Evolutionary conservation across 2,888 invertebrate species (phyloP), one percentile per base, ranked within the genome.

Genomic region (Alsophila aescularia): DNA sequence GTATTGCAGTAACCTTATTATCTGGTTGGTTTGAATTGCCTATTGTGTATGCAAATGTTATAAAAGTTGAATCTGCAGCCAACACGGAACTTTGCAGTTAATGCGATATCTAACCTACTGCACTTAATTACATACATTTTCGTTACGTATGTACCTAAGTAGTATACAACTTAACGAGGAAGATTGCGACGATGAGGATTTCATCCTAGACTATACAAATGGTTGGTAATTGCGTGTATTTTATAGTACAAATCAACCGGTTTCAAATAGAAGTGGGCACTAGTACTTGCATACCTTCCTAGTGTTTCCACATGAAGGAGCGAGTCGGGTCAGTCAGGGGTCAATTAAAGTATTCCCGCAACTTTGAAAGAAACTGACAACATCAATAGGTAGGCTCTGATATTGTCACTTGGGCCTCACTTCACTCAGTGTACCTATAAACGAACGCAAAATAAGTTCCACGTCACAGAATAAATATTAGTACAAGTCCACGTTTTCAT

Each of bases 261-360:
- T 77, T 75, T 61, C 49, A 51, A 41, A 54, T 48, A 54, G 49
- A 60, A 51, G 72, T 67, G 64, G 56, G 59, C 65, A 65, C 53
- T 49, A 58, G 62, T 59, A 37, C 18, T 24, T 6, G 24, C 67
- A 65, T 69, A 69, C 70, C 75, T 74, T 76, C 74, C 76, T 73
- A 64, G 75, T 79, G 69, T 80, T 76, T 76, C 77, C 69, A 78
- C 77, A 80, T 72, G 62, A 59, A 64, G 64, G 69, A 67, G 56
- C 54, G 60, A 65, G 65, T 65, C 59, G 58, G 72, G 75, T 70
- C 75, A 70, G 70, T 64, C 67, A 65, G 55, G 62, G 76, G 75
- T 80, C 78, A 80, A 72, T 69, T 75, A n/a, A n/a, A n/a, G n/a
- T n/a, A 75, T 78, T 76, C 67, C 70, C 66, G 68, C 69, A 69